A percentile compares a stretch with the other conserved stretches of the same genome.
phyloP scores from a whole-genome alignment of 2,797 vertebrate genomes.

The Crax fasciolata region DNA sequence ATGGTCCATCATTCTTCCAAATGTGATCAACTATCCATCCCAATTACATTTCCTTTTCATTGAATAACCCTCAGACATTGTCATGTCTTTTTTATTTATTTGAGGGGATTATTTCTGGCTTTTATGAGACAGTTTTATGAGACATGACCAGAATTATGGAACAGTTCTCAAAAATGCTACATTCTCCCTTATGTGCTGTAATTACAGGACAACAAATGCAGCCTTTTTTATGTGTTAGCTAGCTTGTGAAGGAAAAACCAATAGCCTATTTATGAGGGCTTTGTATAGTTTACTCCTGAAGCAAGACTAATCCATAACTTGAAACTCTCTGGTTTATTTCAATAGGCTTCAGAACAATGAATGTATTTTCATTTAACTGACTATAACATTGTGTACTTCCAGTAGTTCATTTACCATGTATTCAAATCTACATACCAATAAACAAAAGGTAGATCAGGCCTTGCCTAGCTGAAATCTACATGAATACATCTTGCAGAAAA shows the following conservation, averaged over 20 bases:
- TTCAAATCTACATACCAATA: background rate
- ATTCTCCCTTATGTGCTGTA: conserved; percentile 33
- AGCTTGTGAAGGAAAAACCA: conserved; percentile 8
- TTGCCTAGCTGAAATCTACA: background rate
- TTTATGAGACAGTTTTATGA: background rate
- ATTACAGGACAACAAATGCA: conserved; percentile 44
- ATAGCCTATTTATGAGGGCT: background rate
- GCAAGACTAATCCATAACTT: background rate
- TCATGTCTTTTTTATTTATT: background rate
- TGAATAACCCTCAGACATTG: background rate
- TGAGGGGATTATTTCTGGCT: conserved; percentile 29
- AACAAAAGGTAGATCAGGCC: background rate
- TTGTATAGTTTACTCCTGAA: background rate
- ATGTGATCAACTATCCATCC: background rate
- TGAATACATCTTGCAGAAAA: background rate
- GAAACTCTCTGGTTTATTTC: background rate
- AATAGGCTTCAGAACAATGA: background rate
- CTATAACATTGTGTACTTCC: background rate
- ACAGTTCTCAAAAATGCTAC: conserved; percentile 16
- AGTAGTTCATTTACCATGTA: background rate
- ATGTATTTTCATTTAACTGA: background rate
- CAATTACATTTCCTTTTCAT: background rate
- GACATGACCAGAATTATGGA: conserved; percentile 25
- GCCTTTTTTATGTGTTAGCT: background rate
- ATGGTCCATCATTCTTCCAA: background rate